Conservation (phyloP, 2,113 vertebrate genomes). For the human (Homo sapiens) region DNA sequence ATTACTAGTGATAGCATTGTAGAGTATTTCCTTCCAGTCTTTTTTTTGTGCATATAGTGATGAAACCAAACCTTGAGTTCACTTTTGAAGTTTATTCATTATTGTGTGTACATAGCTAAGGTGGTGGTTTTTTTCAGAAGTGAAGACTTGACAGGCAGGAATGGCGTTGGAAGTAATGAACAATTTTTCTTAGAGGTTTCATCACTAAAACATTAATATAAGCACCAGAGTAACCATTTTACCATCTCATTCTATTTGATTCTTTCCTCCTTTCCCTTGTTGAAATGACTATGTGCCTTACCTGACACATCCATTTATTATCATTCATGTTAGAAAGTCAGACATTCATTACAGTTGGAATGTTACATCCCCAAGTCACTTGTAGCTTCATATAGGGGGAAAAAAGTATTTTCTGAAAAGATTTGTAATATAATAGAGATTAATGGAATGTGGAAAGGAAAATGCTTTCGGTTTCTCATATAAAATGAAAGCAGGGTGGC, state of each 20-base stretch:
- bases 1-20: conserved; percentile 12
- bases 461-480: conserved; percentile 72
- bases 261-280: conserved; percentile 43
- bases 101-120: not conserved
- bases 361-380: conserved; percentile 58
- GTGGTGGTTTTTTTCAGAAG: not conserved
- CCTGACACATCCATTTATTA: conserved; percentile 48
- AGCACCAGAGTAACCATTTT: conserved; percentile 44
- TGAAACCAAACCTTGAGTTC: conserved; percentile 49
- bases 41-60: not conserved
- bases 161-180: conserved; percentile 4
- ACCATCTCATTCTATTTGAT: conserved; percentile 51
- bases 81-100: conserved; percentile 42
- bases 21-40: conserved; percentile 58
- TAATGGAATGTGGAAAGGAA: conserved; percentile 45
- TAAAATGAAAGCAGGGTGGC: conserved; percentile 58
- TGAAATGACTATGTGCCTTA: conserved; percentile 55
- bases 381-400: conserved; percentile 58
- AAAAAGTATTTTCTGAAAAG: conserved; percentile 64
- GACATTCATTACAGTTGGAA: conserved; percentile 38
- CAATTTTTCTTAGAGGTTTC: conserved; percentile 46
- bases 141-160: conserved; percentile 21
- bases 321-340: conserved; percentile 10
- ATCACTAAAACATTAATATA: conserved; percentile 57
- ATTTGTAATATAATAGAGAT: conserved; percentile 63